Evolutionary conservation across 2,113 vertebrate species (phyloP), one percentile per base, ranked within the genome.

Genomic region (Dunckerocampus dactyliophorus): DNA sequence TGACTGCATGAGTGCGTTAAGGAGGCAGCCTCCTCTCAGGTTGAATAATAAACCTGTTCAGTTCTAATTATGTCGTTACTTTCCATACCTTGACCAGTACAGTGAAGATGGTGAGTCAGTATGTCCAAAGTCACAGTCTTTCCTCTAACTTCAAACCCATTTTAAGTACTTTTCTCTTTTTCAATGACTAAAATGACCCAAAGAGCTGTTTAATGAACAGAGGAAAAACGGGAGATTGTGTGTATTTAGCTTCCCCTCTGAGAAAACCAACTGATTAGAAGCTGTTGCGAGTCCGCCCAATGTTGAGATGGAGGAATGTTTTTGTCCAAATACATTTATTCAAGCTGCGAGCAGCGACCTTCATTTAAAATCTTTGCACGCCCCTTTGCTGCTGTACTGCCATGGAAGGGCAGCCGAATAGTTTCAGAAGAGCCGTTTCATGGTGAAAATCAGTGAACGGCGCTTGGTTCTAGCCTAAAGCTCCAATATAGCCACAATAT

Each of bases 251-350:
- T 66, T 61, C 57, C 59, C 57, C 57, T 69, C 56, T 66, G 59
- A 46, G 64, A 53, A 45, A 75, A 56, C 54, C 73, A 66, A 55
- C 79, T 67, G 74, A 62, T 77, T 68, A 57, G 8, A 48, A 47
- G 4, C 48, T 51, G 37, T 21, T 39, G 67, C 59, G 62, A 63
- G 55, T 64, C 39, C 17, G 39, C 69, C 62, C 22, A 4, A n/a
- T 54, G 57, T 59, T 31, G 62, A 78, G 34, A 70, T 48, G 55
- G 62, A 77, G 63, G 74, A 76, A 74, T 74, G 77, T 75, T 80
- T 63, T 80, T 77, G 61, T 80, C 73, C 56, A 77, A 81, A 74
- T 72, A 79, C 67, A 81, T 81, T 70, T 52, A 77, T 71, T 66
- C 69, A 62, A 49, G 69, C 69, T 59, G 59, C 62, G 21, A 53